A percentile compares a stretch with the other conserved stretches of the same genome.
These are phyloP conservation scores for Drosophila quadrilineata DNA, from an alignment of 1,140 invertebrate genomes.

Conservation along the genomic window DNA sequence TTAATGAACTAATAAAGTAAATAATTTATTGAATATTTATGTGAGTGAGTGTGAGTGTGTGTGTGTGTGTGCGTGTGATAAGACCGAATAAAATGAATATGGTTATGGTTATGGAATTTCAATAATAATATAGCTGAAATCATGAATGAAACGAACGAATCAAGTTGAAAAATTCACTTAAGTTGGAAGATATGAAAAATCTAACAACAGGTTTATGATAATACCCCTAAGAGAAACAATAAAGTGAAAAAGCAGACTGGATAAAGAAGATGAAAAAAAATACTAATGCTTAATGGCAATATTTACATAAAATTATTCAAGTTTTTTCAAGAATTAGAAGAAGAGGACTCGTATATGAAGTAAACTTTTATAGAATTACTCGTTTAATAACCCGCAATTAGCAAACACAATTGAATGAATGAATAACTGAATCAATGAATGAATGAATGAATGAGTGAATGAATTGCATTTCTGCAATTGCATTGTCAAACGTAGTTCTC, in stretches of 20 bases:
- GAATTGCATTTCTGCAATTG: conserved; percentile 8
- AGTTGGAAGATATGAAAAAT: neutral
- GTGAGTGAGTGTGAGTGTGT: conserved; percentile 1
- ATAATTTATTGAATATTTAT: conserved; percentile 61
- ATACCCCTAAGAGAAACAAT: no score
- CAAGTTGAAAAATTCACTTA: conserved; percentile 18
- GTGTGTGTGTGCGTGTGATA: conserved; percentile 25
- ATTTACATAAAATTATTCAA: neutral
- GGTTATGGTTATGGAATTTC: conserved; percentile 45
- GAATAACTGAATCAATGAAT: conserved; percentile 21
- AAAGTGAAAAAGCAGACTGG: neutral
- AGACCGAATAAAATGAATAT: conserved; percentile 30
- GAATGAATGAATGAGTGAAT: conserved; percentile 17
- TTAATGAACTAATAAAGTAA: conserved; percentile 55
- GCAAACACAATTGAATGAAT: conserved; percentile 22
- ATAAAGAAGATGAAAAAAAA: neutral
- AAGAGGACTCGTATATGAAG: no score
- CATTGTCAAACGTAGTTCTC: conserved; percentile 33
- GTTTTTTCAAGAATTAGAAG: no score
- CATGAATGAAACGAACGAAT: conserved; percentile 50
- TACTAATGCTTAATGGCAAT: neutral
- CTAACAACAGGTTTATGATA: conserved; percentile 1
- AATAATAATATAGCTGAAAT: conserved; percentile 34
- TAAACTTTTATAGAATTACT: conserved; percentile 39
- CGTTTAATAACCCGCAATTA: conserved; percentile 29